phyloP scores from a whole-genome alignment of 2,888 invertebrate genomes.

The Aleiodes testaceus region DNA sequence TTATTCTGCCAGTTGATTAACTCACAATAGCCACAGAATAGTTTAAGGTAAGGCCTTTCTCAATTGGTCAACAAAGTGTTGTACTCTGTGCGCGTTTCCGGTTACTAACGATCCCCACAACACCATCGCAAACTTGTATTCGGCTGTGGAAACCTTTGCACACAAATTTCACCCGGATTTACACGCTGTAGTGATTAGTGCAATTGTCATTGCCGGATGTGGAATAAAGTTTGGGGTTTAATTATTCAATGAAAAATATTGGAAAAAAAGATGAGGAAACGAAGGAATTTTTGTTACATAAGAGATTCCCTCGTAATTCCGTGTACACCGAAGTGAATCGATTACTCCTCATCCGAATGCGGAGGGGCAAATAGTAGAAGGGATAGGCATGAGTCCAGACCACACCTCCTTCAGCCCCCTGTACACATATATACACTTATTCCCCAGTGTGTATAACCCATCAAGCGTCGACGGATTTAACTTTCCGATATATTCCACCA shows the following conservation, averaged over 20 bases:
- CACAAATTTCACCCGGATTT: background rate
- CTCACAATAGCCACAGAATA: slow-evolving; percentile 1
- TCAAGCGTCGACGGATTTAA: slow-evolving; percentile 57
- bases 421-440: slow-evolving; percentile 18
- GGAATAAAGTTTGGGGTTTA: background rate
- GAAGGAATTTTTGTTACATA: slow-evolving; percentile 1
- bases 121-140: slow-evolving; percentile 11
- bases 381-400: slow-evolving; percentile 33
- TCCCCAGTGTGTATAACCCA: slow-evolving; percentile 25
- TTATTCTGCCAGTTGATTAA: slow-evolving; percentile 41
- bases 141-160: slow-evolving; percentile 18
- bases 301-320: slow-evolving; percentile 31
- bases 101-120: slow-evolving; percentile 15
- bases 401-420: slow-evolving; percentile 25
- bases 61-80: slow-evolving; percentile 2
- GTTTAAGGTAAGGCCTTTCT: background rate
- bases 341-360: slow-evolving; percentile 37
- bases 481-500: slow-evolving; percentile 66
- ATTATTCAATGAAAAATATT: background rate
- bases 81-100: slow-evolving; percentile 6
- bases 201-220: slow-evolving; percentile 28
- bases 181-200: background rate
- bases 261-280: no score
- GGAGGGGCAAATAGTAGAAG: slow-evolving; percentile 26
- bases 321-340: slow-evolving; percentile 43